These are phyloP conservation scores for Lissonota sp. DNA, from an alignment of 2,888 invertebrate species.

Conservation along the genomic window DNA sequence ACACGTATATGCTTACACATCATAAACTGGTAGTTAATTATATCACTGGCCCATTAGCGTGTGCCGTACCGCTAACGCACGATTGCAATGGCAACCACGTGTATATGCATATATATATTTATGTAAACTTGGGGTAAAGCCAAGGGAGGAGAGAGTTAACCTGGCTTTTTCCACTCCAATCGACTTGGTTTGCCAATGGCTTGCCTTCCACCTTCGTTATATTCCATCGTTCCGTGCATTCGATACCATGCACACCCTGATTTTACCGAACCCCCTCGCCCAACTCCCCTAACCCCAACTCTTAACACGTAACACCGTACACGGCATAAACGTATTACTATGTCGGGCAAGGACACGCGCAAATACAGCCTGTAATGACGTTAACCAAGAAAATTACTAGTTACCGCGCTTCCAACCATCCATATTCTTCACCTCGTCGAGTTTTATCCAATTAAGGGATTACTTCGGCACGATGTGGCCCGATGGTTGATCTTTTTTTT, in stretches of 20 bases:
- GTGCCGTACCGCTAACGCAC: constrained; percentile 72
- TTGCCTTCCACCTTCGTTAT: constrained; percentile 43
- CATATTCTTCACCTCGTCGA: constrained; percentile 65
- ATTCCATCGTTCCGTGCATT: constrained; percentile 44
- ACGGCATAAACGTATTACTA: constrained; percentile 38
- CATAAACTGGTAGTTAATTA: constrained; percentile 71
- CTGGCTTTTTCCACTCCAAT: constrained; percentile 49
- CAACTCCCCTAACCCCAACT: constrained; percentile 37
- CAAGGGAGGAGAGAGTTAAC: constrained; percentile 8
- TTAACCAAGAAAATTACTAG: constrained; percentile 76
- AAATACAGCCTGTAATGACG: constrained; percentile 78
- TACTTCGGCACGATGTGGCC: constrained; percentile 65
- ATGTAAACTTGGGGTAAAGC: not conserved
- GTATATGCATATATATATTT: constrained; percentile 14
- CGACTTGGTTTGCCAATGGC: constrained; percentile 51
- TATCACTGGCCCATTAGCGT: constrained; percentile 77
- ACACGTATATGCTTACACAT: constrained; percentile 7
- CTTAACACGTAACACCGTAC: constrained; percentile 4
- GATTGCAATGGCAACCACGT: constrained; percentile 72
- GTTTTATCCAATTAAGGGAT: constrained; percentile 77
- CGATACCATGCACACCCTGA: constrained; percentile 44
- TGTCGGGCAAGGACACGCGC: constrained; percentile 70
- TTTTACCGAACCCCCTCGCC: constrained; percentile 49
- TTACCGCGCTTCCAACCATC: constrained; percentile 67
- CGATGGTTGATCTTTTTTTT: constrained; percentile 3